A percentile compares a stretch with the other conserved stretches of the same genome.
Evolutionary conservation across 2,113 vertebrate species (phyloP).

Genomic region (Ramphastos sulfuratus): DNA sequence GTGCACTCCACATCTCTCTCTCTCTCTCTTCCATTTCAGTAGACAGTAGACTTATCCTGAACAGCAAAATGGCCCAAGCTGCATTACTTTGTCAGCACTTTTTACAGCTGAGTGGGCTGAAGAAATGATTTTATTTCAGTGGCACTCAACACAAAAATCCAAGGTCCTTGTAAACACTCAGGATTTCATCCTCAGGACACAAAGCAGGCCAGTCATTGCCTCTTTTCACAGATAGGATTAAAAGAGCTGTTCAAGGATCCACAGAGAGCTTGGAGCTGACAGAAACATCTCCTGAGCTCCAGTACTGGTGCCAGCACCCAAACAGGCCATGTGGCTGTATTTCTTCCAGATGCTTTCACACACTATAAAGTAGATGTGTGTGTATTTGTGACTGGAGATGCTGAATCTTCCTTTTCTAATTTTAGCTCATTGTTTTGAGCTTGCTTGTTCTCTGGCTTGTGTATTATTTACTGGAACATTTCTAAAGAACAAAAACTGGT

Average conservation of each 20-base stretch:
- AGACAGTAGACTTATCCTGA: not conserved
- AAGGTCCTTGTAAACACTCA: not conserved
- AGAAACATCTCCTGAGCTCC: constrained; percentile 12
- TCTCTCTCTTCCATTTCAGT: not conserved
- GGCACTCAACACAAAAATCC: not conserved
- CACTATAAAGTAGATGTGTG: constrained; percentile 26
- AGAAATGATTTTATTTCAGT: not conserved
- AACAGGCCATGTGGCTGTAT: constrained; percentile 43
- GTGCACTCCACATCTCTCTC: not conserved
- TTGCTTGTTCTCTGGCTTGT: constrained; percentile 43
- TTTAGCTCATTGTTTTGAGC: constrained; percentile 56
- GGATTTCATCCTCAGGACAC: not conserved
- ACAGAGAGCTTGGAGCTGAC: not conserved
- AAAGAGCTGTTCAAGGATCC: not conserved
- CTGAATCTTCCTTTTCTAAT: constrained; percentile 50
- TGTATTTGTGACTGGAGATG: constrained; percentile 51
- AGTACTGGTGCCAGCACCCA: not conserved
- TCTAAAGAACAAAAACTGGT: constrained; percentile 68
- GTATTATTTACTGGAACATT: constrained; percentile 62
- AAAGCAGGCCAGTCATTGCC: not conserved
- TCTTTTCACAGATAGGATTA: not conserved
- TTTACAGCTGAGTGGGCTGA: not conserved
- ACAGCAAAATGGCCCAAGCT: not conserved
- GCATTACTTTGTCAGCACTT: not conserved
- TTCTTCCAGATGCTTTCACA: constrained; percentile 59